These are phyloP conservation scores for Pavo muticus DNA, from an alignment of 2,113 vertebrate genomes.

Conservation along the genomic window DNA sequence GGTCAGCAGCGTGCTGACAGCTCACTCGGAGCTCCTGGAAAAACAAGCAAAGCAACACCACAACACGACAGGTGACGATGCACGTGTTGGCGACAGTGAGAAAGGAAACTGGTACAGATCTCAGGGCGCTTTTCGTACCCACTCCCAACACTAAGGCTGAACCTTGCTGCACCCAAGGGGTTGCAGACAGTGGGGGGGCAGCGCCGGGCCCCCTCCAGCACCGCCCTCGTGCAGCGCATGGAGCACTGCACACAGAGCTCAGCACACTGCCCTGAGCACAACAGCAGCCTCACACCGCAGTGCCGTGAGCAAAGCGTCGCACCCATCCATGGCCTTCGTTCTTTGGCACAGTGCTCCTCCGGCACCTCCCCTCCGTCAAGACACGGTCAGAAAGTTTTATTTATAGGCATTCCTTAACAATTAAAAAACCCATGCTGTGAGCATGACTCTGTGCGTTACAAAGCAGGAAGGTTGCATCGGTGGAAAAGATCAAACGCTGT, in stretches of 20 bases:
- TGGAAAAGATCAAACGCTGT: not conserved
- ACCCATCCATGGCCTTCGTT: rapidly evolving
- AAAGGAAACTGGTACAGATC: not conserved
- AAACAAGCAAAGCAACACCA: not conserved
- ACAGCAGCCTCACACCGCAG: not conserved
- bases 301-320: rapidly evolving
- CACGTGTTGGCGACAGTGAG: not conserved
- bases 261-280: not conserved
- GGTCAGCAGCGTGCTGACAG: not conserved
- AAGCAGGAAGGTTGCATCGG: not conserved
- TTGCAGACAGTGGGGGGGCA: too few species aligned
- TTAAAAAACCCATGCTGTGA: not conserved
- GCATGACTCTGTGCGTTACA: not conserved
- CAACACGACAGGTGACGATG: not conserved
- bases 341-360: not conserved
- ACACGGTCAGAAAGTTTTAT: constrained; percentile 26
- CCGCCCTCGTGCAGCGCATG: rapidly evolving
- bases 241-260: rapidly evolving
- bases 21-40: not conserved
- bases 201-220: too few species aligned
- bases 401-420: not conserved
- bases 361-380: not conserved
- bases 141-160: not conserved
- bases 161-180: too few species aligned
- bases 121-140: not conserved